Evolutionary conservation across 1,140 invertebrate genomes (phyloP).

Genomic region (Physella acuta): DNA sequence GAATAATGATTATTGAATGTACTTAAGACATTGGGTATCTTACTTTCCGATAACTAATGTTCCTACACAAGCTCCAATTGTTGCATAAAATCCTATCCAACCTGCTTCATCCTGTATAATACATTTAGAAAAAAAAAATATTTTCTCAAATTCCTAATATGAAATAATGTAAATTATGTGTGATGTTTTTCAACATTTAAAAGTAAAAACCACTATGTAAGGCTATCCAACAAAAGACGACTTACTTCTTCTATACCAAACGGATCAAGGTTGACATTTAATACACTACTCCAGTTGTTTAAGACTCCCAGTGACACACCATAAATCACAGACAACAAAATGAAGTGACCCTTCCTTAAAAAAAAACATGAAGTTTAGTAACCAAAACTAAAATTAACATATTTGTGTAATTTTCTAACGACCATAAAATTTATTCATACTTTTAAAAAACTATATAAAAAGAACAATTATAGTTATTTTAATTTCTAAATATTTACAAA

Average conservation of each 20-base stretch:
- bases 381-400: no score
- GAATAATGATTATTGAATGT: no score
- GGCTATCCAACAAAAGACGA: no score
- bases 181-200: neutral
- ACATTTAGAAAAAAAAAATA: neutral
- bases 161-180: neutral
- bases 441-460: neutral
- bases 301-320: neutral
- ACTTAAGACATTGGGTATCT: no score
- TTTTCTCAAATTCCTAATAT: neutral
- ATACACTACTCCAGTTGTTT: neutral
- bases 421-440: neutral
- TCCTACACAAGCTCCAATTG: constrained; percentile 1
- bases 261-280: neutral
- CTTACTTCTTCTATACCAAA: neutral
- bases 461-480: neutral
- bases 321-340: neutral
- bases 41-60: constrained; percentile 18
- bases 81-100: constrained; percentile 25
- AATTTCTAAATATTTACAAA: neutral
- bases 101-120: constrained; percentile 9
- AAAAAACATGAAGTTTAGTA: neutral
- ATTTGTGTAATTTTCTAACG: no score
- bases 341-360: neutral
- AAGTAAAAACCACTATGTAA: neutral